These are phyloP conservation scores for Fragum sueziense DNA, from an alignment of 2,888 invertebrate genomes.

Conservation along the genomic window DNA sequence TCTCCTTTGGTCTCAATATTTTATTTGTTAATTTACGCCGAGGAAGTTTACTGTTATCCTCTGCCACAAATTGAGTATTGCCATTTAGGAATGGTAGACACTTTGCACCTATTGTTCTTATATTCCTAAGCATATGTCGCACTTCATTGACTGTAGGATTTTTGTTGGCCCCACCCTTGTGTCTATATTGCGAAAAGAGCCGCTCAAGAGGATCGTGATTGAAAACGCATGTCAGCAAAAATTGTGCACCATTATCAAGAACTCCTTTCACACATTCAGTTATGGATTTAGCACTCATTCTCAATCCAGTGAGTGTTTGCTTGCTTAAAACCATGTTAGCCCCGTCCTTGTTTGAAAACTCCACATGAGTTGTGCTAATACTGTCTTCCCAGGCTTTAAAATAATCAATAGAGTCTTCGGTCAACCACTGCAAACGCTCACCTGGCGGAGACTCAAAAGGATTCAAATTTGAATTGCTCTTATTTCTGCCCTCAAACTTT, in stretches of 20 bases:
- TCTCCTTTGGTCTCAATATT: no score
- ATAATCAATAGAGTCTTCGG: conserved; percentile 35
- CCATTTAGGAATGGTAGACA: conserved; percentile 26
- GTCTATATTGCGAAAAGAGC: conserved; percentile 47
- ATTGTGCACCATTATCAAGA: conserved; percentile 30
- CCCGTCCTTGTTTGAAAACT: conserved; percentile 6
- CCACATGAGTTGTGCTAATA: conserved; percentile 15
- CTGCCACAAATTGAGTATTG: neutral
- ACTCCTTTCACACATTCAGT: conserved; percentile 33
- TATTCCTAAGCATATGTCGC: conserved; percentile 31
- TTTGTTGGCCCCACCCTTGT: conserved; percentile 29
- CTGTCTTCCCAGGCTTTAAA: conserved; percentile 35
- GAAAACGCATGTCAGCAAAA: conserved; percentile 42
- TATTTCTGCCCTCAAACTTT: conserved; percentile 32
- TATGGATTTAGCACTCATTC: conserved; percentile 39
- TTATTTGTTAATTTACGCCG: neutral
- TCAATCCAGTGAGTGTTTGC: conserved; percentile 50
- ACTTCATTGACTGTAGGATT: conserved; percentile 52
- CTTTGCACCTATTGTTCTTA: conserved; percentile 34
- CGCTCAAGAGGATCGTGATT: conserved; percentile 58
- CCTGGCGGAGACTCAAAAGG: conserved; percentile 22
- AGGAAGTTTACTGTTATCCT: conserved; percentile 9
- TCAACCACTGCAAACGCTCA: conserved; percentile 33
- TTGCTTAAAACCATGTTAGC: conserved; percentile 33
- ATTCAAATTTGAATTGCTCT: conserved; percentile 26